phyloP scores from a whole-genome alignment of 2,888 invertebrate genomes.

The Blera fallax region DNA sequence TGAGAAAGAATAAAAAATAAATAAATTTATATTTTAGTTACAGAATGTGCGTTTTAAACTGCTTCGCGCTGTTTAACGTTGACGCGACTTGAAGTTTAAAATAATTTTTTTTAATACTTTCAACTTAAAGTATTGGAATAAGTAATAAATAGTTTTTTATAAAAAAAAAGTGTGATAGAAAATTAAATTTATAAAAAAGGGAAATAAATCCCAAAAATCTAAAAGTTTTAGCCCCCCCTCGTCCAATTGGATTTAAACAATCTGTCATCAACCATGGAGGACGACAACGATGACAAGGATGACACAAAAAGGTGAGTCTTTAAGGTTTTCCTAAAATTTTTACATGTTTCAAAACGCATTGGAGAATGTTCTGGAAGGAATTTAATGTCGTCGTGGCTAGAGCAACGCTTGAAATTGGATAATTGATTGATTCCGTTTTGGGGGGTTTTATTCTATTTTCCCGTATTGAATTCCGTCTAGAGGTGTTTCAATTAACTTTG shows the following conservation, averaged over 20 bases:
- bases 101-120: neutral
- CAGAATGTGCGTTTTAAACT: constrained; percentile 55
- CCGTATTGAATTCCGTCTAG: constrained; percentile 62
- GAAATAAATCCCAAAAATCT: neutral
- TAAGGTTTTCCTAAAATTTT: neutral
- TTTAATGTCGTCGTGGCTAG: constrained; percentile 14
- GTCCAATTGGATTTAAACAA: constrained; percentile 75
- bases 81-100: constrained; percentile 53
- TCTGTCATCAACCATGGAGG: constrained; percentile 84
- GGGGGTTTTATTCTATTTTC: neutral
- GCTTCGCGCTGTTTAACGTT: constrained; percentile 45
- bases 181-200: constrained; percentile 43
- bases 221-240: constrained; percentile 11
- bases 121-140: neutral
- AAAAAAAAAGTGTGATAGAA: constrained; percentile 48
- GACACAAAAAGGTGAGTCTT: constrained; percentile 89
- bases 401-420: constrained; percentile 35
- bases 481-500: constrained; percentile 61
- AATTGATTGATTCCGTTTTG: constrained; percentile 46
- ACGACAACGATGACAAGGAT: constrained; percentile 92
- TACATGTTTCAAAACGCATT: neutral
- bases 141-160: constrained; percentile 53
- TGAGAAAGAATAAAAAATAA: neutral
- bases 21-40: constrained; percentile 11
- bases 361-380: constrained; percentile 3